These are phyloP conservation scores for Rhinolophus sinicus DNA, from an alignment of 2,113 vertebrate species.

Conservation along the genomic window DNA sequence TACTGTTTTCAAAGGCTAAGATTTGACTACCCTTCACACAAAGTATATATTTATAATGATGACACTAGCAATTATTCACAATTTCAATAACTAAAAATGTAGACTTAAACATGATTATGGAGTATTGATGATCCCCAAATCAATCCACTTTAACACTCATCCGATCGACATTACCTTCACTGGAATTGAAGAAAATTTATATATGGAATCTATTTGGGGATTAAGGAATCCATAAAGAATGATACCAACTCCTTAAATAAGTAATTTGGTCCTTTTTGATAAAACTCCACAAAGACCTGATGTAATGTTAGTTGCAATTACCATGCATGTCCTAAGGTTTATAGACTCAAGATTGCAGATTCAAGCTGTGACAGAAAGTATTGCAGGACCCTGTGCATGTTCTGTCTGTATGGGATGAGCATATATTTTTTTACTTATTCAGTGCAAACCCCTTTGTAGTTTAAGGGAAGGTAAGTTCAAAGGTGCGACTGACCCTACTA, in stretches of 20 bases:
- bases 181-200: slow-evolving; percentile 46
- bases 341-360: background rate
- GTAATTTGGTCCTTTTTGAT: background rate
- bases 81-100: background rate
- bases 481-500: background rate
- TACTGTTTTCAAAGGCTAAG: background rate
- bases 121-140: background rate
- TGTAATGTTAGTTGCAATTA: background rate
- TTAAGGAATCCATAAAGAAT: slow-evolving; percentile 25
- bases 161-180: background rate
- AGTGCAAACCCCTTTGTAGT: background rate
- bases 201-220: background rate
- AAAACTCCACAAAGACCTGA: background rate
- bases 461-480: slow-evolving; percentile 46
- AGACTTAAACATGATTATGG: background rate
- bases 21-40: background rate
- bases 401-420: background rate
- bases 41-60: background rate
- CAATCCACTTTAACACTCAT: background rate
- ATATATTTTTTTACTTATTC: background rate
- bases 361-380: background rate
- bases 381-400: background rate
- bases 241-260: background rate
- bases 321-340: background rate
- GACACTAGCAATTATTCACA: background rate